Conservation (phyloP, 2,797 vertebrate genomes). For the Coregonus ussuriensis region DNA sequence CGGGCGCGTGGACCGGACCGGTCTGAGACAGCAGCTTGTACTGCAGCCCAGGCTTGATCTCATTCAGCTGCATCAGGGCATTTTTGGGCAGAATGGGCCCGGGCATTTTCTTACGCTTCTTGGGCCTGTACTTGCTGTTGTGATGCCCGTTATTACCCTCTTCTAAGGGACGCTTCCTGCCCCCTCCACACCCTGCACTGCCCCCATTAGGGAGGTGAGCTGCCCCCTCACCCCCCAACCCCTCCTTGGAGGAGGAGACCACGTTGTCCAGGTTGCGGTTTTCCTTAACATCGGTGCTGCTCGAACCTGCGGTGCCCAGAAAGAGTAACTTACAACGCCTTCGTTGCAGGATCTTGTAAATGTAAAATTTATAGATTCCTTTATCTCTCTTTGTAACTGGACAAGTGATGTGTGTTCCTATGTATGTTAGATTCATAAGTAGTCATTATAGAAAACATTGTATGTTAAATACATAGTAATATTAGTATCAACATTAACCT, state of each 20-base stretch:
- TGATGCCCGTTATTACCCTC: constrained; percentile 87
- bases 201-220: constrained; percentile 74
- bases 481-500: not conserved
- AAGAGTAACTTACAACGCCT: constrained; percentile 91
- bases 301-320: constrained; percentile 88
- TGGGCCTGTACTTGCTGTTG: constrained; percentile 83
- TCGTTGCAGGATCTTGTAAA: constrained; percentile 91
- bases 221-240: constrained; percentile 64
- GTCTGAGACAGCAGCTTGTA: constrained; percentile 90
- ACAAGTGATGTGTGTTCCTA: constrained; percentile 78
- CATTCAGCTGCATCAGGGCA: constrained; percentile 93
- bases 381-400: constrained; percentile 83
- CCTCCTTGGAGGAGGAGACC: constrained; percentile 74
- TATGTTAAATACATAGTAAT: not conserved
- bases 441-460: not conserved
- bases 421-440: not conserved
- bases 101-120: constrained; percentile 84
- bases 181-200: constrained; percentile 56
- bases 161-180: constrained; percentile 87
- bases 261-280: constrained; percentile 85
- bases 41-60: constrained; percentile 90
- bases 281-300: constrained; percentile 86
- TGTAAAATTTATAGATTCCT: constrained; percentile 88
- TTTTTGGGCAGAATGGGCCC: constrained; percentile 88
- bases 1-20: constrained; percentile 89